Evolutionary conservation across 1,140 invertebrate genomes (phyloP).

Genomic region (Tetraneura akinire): DNA sequence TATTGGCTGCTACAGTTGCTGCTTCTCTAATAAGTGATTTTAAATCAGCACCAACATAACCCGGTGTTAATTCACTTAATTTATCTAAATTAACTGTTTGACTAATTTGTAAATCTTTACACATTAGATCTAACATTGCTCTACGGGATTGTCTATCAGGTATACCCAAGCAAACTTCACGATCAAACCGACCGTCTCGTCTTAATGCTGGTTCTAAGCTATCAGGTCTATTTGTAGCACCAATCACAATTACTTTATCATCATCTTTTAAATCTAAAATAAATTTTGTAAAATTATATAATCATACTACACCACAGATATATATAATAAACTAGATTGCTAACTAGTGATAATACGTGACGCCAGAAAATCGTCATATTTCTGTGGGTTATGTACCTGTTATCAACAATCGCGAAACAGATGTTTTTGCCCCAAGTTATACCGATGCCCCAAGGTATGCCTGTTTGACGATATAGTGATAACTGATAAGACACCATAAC

Average conservation of each 20-base stretch:
- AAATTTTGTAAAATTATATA: conserved; percentile 10
- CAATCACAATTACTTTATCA: conserved; percentile 80
- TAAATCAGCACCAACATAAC: conserved; percentile 96
- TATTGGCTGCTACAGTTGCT: conserved; percentile 76
- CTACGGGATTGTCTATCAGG: conserved; percentile 80
- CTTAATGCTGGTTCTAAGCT: conserved; percentile 89
- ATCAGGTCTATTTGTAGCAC: conserved; percentile 93
- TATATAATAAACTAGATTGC: no score
- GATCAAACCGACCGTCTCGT: conserved; percentile 87
- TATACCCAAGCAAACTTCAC: conserved; percentile 91
- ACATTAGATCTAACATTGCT: conserved; percentile 75
- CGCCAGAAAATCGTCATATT: no score
- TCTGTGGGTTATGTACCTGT: no score
- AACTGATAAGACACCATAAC: no score
- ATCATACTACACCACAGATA: no score
- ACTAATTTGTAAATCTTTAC: conserved; percentile 68
- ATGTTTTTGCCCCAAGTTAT: no score
- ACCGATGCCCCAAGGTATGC: no score
- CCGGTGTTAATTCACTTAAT: conserved; percentile 84
- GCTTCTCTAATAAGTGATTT: conserved; percentile 83
- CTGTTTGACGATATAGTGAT: no score
- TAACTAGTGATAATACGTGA: no score
- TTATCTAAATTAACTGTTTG: conserved; percentile 70
- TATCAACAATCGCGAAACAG: no score
- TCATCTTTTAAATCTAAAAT: conserved; percentile 64